Conservation (phyloP, 2,888 invertebrate species). For the Trisateles emortualis region DNA sequence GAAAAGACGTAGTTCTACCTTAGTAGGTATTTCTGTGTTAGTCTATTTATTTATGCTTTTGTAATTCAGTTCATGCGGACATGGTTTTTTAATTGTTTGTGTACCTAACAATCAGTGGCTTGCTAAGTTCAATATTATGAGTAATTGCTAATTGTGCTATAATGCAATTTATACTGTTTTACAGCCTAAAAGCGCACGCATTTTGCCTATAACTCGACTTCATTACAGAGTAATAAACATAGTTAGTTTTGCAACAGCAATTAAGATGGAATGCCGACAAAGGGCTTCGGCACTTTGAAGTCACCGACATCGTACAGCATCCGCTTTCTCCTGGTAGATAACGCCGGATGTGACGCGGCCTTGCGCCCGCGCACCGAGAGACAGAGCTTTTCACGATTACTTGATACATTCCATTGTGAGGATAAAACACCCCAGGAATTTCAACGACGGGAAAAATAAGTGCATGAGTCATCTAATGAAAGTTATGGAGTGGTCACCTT, state of each 20-base stretch:
- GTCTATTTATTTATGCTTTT: neutral
- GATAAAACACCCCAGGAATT: constrained; percentile 62
- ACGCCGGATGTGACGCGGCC: constrained; percentile 81
- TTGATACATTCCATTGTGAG: constrained; percentile 77
- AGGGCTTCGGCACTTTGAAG: constrained; percentile 72
- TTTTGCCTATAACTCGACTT: constrained; percentile 59
- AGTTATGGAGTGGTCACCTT: constrained; percentile 35
- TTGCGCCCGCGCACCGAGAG: constrained; percentile 64
- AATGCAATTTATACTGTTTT: constrained; percentile 38
- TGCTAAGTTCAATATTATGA: constrained; percentile 9
- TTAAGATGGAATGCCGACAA: constrained; percentile 73
- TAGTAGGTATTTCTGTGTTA: neutral
- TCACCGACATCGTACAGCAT: constrained; percentile 70
- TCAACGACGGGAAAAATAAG: constrained; percentile 55
- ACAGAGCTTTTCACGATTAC: constrained; percentile 83
- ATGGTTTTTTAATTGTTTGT: constrained; percentile 1
- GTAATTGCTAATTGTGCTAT: constrained; percentile 34
- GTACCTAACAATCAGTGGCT: constrained; percentile 3
- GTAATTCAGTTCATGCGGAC: neutral
- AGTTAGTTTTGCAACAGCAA: constrained; percentile 77
- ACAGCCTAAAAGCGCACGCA: constrained; percentile 35
- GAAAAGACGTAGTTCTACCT: too few species aligned
- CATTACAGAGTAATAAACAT: constrained; percentile 67
- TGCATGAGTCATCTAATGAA: constrained; percentile 65
- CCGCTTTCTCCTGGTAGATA: constrained; percentile 81